Conservation (phyloP, 2,797 vertebrate genomes). For the Danio aesculapii region DNA sequence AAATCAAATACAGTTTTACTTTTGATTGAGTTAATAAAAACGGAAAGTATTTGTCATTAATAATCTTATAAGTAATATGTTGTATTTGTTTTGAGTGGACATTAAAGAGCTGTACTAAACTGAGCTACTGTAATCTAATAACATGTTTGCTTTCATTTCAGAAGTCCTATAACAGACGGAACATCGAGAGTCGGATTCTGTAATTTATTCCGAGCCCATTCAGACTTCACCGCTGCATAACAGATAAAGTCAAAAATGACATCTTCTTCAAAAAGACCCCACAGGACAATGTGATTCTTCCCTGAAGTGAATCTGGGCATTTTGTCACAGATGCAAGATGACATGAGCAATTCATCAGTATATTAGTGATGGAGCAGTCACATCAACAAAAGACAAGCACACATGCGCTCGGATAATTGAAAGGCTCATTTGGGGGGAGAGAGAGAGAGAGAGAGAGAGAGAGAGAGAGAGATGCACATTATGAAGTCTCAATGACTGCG, state of each 20-base stretch:
- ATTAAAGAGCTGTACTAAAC: neutral
- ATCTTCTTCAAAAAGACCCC: neutral
- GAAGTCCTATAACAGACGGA: neutral
- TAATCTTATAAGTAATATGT: neutral
- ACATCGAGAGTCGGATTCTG: neutral
- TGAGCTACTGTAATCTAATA: neutral
- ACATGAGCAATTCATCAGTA: slow-evolving; percentile 19
- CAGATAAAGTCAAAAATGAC: slow-evolving; percentile 29
- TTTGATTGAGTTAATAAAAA: slow-evolving; percentile 2
- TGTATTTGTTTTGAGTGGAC: neutral
- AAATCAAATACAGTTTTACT: neutral
- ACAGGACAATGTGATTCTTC: neutral
- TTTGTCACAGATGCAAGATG: slow-evolving; percentile 26
- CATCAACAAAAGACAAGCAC: slow-evolving; percentile 9
- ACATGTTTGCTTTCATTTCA: slow-evolving; percentile 1
- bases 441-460: slow-evolving; percentile 7
- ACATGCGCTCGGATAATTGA: neutral
- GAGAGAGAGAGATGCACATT: neutral
- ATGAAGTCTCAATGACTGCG: neutral
- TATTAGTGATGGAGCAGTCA: slow-evolving; percentile 31
- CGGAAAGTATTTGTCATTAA: neutral
- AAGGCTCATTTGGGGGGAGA: neutral
- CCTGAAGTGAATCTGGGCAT: slow-evolving; percentile 11
- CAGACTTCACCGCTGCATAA: slow-evolving; percentile 23
- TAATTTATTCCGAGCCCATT: neutral